Base-by-base conservation (phyloP, 2,797 vertebrate species). In the Semaprochilodus insignis region DNA sequence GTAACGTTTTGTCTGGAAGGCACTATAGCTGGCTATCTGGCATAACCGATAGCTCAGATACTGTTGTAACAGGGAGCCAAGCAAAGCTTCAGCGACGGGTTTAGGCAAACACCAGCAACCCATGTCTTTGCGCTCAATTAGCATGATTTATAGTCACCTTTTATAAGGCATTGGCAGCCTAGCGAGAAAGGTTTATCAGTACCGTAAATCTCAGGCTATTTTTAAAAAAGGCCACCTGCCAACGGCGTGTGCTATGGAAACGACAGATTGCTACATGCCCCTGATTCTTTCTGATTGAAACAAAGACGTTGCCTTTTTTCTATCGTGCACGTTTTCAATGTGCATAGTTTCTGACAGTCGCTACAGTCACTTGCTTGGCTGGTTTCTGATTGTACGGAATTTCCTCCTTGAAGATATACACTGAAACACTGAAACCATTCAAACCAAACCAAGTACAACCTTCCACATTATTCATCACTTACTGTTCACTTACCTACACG, bases 51-150 rank as follows among this genome's bases (percentile, higher is more conserved):
- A 27, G 51, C 27, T 19, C 52, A 55, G 72, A 25, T 34, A 3
- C 25, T 54, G n/a, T 31, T 14, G 13, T 27, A 25, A 83, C 15
- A 78, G 76, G 48, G 36, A 74, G 63, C 77, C 67, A 16, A 40
- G 75, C 76, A 80, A 78, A 79, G 65, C 8, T 85, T 82, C 81
- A 54, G 69, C 77, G 48, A 44, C 15, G n/a, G 65, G 81, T 80
- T 70, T 82, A 82, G 65, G 51, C 54, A 69, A 44, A 51, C 52
- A 57, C 25, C 44, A 23, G 62, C 51, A 25, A 54, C 48, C 34
- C 44, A 62, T 54, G 76, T 77, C 73, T 62, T 52, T 55, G 48
- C 11, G 34, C 54, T 69, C 65, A 51, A 55, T 74, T 62, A 60
- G 48, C 13, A 67, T 57, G 66, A 59, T 62, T n/a, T 72, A 66